Evolutionary conservation across 2,113 vertebrate genomes (phyloP), one percentile per base, ranked within the genome.

Genomic region (Antidorcas marsupialis): DNA sequence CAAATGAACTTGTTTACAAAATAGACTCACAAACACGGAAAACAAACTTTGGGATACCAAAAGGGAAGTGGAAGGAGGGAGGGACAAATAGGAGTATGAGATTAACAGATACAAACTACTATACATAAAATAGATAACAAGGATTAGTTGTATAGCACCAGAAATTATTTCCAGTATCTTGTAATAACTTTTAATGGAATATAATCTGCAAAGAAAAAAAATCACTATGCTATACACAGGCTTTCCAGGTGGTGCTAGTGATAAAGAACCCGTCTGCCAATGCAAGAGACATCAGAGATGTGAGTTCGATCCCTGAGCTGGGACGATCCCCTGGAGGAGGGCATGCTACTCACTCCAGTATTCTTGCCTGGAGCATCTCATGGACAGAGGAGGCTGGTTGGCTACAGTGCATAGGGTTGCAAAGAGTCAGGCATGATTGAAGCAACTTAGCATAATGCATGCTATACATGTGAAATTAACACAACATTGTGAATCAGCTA

Each of bases 361-460:
- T 74, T 74, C 67, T 39, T 74, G n/a, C 67, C 67, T 74, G 36
- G 21, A 74, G 67, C 36, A 74, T 25, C 67, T n/a, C 19, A 74
- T 25, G 67, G 67, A 74, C n/a, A 39, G 10, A 13, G 36, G 21
- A 74, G 36, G 5, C 67, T 74, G 67, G 36, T 5, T 3, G 67
- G n/a, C 67, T 74, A 39, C 10, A 39, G 21, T 74, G 36, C 36
- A 74, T 6, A 13, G 67, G 19, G 10, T 23, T 39, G 67, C 67
- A 74, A 23, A 71, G 67, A 71, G n/a, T 71, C 0, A 0, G 67
- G n/a, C 10, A 71, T 39, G n/a, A 39, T 3, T 71, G n/a, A 71
- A 71, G 19, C 67, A 12, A 71, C 67, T 39, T 39, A 39, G n/a
- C 67, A 39, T 10, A 6, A 12, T 39, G n/a, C 19, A 83, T 53